Evolutionary conservation across 2,797 vertebrate genomes (phyloP), one percentile per base, ranked within the genome.

Genomic region (Anableps anableps): DNA sequence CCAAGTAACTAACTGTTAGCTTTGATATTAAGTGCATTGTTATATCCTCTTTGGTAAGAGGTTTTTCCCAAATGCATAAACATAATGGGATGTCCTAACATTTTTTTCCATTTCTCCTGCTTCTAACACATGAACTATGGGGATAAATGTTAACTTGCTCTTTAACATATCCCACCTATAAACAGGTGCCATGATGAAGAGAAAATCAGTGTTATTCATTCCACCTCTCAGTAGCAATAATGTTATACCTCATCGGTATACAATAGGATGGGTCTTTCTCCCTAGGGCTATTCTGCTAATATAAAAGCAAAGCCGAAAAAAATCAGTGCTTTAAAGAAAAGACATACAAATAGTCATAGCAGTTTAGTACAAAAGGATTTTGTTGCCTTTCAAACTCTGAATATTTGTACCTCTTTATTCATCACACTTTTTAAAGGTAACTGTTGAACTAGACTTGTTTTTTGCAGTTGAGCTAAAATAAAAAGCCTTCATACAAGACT

Each of bases 381-480:
- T 23, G 36, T 19, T 66, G 36, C 36, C 21, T 23, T 66, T 66
- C 21, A 66, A 66, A 36, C 23, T 38, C 0, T 1, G 62, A 66
- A 66, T 66, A 66, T 66, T 38, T 36, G 31, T 19, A 60, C 34
- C 29, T 14, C 16, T 76, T 72, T 38, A 58, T 78, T 31, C 26
- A 74, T 17, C 36, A 53, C 6, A 16, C 58, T 13, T 31, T 47
- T 74, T 70, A 81, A 66, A 66, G 73, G 38, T 10, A 78, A 60
- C 34, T 78, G 81, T 53, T 72, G 31, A 6, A 21, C 62, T 6
- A 5, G 0, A 14, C 72, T 68, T 29, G 34, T 47, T 84, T 74
- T 75, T 76, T 74, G 51, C 55, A n/a, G 9, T 58, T 60, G 51
- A 79, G 75, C 60, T 78, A 73, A 50, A 74, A 83, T 58, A 71